Conservation (phyloP, 2,888 invertebrate genomes). For the Xanthorhoe designata region DNA sequence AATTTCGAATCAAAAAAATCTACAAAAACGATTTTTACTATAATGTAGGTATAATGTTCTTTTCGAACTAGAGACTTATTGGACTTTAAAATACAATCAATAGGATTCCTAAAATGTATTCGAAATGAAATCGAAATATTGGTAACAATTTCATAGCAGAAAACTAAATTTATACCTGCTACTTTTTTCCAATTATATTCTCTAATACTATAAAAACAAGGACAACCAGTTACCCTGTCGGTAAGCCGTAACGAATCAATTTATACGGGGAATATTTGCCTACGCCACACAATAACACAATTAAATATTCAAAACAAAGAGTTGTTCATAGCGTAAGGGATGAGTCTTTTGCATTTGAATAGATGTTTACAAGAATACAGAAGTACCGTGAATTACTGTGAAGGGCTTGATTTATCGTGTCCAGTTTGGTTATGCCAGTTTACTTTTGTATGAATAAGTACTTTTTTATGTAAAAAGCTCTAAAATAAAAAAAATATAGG, state of each 20-base stretch:
- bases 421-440: constrained; percentile 14
- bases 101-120: too few species aligned
- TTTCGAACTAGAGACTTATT: too few species aligned
- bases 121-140: too few species aligned
- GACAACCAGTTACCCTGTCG: constrained; percentile 1
- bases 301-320: constrained; percentile 69
- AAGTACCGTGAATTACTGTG: constrained; percentile 38
- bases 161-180: too few species aligned
- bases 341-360: constrained; percentile 61
- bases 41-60: too few species aligned
- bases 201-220: background rate
- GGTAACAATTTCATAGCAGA: too few species aligned
- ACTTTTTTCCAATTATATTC: background rate
- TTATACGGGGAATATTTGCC: constrained; percentile 53
- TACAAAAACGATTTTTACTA: too few species aligned
- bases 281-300: constrained; percentile 70
- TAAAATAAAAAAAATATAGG: background rate
- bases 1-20: too few species aligned
- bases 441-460: background rate
- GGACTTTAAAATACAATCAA: too few species aligned
- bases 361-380: constrained; percentile 56
- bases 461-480: too few species aligned
- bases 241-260: constrained; percentile 53
- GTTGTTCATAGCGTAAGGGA: constrained; percentile 43
- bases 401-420: constrained; percentile 33